Conservation (phyloP, 2,113 vertebrate species). For the Probosciger aterrimus region DNA sequence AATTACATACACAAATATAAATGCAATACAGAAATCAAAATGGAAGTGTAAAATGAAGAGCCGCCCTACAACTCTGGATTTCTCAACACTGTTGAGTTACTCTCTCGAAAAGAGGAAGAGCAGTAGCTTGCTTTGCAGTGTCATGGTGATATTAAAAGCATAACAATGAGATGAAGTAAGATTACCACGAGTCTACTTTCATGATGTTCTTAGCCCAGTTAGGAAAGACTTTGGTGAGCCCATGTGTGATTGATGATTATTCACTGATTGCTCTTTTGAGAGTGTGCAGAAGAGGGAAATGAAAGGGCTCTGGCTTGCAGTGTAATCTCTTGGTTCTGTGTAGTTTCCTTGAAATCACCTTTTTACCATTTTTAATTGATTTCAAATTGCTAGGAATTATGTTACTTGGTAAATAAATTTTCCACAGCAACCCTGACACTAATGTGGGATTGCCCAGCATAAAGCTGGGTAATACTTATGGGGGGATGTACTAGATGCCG, state of each 20-base stretch:
- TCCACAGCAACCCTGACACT: neutral
- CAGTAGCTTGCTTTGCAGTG: neutral
- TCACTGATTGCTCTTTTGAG: neutral
- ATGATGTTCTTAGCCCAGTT: neutral
- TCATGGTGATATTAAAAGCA: neutral
- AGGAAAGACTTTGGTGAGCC: neutral
- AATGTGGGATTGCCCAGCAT: neutral
- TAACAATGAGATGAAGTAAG: neutral
- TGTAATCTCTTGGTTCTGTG: neutral
- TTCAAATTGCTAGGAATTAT: neutral
- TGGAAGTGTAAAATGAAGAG: neutral
- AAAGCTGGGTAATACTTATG: neutral
- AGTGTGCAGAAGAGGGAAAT: neutral
- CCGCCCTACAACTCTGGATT: neutral
- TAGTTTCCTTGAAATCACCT: neutral
- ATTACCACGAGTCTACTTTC: neutral
- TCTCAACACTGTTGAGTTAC: neutral
- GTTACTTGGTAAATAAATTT: neutral
- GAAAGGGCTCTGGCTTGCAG: neutral
- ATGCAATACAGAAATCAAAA: neutral
- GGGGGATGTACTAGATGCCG: neutral
- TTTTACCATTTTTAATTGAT: neutral
- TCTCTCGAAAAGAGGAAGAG: neutral
- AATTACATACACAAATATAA: neutral
- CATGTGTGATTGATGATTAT: neutral